phyloP scores from a whole-genome alignment of 1,140 invertebrate species.

The Tribolium madens region DNA sequence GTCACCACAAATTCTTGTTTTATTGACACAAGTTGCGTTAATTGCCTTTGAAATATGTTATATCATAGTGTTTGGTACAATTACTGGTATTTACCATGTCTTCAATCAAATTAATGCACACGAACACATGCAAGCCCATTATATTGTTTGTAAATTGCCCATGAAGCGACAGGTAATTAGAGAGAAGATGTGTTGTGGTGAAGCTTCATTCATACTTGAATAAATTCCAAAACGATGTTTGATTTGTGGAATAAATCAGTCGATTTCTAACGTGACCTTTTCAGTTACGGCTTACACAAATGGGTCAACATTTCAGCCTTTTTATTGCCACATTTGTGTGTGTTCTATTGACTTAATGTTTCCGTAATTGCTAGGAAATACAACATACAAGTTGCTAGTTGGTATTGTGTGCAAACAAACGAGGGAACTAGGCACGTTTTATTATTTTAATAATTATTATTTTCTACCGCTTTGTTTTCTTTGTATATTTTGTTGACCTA shows the following conservation, averaged over 20 bases:
- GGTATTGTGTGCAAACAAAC: too few species aligned
- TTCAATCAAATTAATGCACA: constrained; percentile 34
- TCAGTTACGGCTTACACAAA: background rate
- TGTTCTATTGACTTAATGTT: background rate
- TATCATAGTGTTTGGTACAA: constrained; percentile 8
- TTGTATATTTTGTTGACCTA: too few species aligned
- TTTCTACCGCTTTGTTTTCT: too few species aligned
- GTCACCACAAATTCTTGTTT: too few species aligned
- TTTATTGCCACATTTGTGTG: background rate
- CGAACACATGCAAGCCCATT: background rate
- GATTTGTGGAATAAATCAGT: background rate
- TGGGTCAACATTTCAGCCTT: background rate
- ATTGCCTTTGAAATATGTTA: background rate
- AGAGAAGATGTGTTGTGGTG: background rate
- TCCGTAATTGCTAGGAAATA: background rate
- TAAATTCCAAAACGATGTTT: constrained; percentile 12
- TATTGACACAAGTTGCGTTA: too few species aligned
- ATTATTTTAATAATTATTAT: too few species aligned
- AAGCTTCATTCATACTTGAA: constrained; percentile 8
- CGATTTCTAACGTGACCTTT: background rate
- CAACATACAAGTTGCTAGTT: too few species aligned
- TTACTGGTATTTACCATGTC: constrained; percentile 16
- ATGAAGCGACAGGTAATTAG: constrained; percentile 13
- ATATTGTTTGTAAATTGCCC: constrained; percentile 23
- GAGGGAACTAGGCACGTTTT: too few species aligned